Conservation (phyloP, 1,140 invertebrate genomes). For the Ridgeia piscesae region DNA sequence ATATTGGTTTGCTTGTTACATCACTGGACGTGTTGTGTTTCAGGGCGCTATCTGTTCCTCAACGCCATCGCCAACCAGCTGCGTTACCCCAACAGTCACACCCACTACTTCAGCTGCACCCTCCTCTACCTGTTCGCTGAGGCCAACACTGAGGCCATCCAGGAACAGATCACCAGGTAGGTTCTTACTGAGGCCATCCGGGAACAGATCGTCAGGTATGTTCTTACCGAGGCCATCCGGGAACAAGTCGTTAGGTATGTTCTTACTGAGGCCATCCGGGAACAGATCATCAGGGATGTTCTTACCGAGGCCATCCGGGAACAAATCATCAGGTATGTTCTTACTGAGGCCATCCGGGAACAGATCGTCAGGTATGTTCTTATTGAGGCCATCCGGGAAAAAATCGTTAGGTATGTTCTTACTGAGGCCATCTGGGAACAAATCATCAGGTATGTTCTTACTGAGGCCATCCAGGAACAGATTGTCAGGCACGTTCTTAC, state of each 20-base stretch:
- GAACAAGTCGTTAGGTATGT: slow-evolving; percentile 69
- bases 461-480: slow-evolving; percentile 89
- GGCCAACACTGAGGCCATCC: slow-evolving; percentile 94
- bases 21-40: slow-evolving; percentile 30
- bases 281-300: no score
- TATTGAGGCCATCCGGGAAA: slow-evolving; percentile 91
- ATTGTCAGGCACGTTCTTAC: slow-evolving; percentile 65
- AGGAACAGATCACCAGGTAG: slow-evolving; percentile 72
- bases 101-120: slow-evolving; percentile 98
- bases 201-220: no score
- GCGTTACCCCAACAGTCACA: slow-evolving; percentile 98
- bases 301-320: slow-evolving; percentile 93
- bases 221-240: slow-evolving; percentile 94
- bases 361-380: no score
- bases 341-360: slow-evolving; percentile 92
- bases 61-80: slow-evolving; percentile 98
- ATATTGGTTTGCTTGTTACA: not conserved
- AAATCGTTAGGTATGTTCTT: slow-evolving; percentile 64
- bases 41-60: slow-evolving; percentile 87
- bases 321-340: slow-evolving; percentile 66
- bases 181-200: slow-evolving; percentile 82
- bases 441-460: no score
- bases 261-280: slow-evolving; percentile 87
- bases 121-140: slow-evolving; percentile 97
- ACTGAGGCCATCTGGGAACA: slow-evolving; percentile 97